Evolutionary conservation across 2,797 vertebrate species (phyloP).

Genomic region (Scolopax bukidnonensis): DNA sequence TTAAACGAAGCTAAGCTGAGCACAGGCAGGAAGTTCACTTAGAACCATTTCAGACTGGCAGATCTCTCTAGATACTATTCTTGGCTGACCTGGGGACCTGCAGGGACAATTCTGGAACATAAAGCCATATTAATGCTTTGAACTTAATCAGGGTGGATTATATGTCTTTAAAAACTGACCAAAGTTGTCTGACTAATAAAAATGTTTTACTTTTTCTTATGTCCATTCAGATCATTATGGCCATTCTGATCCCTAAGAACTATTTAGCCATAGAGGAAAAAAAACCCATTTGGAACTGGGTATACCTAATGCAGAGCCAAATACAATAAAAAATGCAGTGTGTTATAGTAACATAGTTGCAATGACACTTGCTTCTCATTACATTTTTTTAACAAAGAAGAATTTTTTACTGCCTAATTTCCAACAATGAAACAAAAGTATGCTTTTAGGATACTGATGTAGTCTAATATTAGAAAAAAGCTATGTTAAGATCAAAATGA

Average conservation of each 20-base stretch:
- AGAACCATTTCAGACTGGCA: background rate
- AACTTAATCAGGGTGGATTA: background rate
- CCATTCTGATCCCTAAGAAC: background rate
- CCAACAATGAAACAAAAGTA: background rate
- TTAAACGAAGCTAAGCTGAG: background rate
- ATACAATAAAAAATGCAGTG: slow-evolving; percentile 5
- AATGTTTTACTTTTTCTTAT: background rate
- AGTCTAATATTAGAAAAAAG: background rate
- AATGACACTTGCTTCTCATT: slow-evolving; percentile 23
- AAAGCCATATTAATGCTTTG: slow-evolving; percentile 6
- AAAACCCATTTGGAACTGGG: background rate
- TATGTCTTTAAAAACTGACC: background rate
- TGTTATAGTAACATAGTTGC: background rate
- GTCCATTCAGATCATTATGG: background rate
- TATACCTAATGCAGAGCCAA: background rate
- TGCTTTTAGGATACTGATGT: background rate
- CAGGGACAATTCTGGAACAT: background rate
- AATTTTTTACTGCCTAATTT: slow-evolving; percentile 11
- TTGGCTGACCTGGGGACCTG: background rate
- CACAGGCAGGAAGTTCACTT: background rate
- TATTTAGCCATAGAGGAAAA: background rate
- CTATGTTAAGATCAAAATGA: slow-evolving; percentile 1
- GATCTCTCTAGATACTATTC: background rate
- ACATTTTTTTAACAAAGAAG: slow-evolving; percentile 2
- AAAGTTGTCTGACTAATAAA: slow-evolving; percentile 6